A percentile compares a stretch with the other conserved stretches of the same genome.
Evolutionary conservation across 2,797 vertebrate genomes (phyloP).

Genomic region (Amblyraja radiata): DNA sequence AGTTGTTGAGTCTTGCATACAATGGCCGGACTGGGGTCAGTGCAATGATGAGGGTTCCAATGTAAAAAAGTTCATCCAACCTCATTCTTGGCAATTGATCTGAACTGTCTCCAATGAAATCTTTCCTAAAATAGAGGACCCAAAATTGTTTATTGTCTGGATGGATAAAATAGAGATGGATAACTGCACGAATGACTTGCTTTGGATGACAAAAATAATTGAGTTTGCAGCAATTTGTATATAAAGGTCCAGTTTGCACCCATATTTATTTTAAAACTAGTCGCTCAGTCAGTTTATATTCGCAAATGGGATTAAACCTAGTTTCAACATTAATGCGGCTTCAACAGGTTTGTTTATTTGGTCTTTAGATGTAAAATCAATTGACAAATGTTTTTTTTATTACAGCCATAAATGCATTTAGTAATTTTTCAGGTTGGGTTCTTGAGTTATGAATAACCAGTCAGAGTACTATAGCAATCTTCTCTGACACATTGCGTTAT

Average conservation of each 20-base stretch:
- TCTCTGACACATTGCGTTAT: neutral
- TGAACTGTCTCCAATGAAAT: too few species aligned
- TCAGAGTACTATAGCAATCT: neutral
- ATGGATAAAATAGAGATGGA: too few species aligned
- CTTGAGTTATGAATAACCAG: neutral
- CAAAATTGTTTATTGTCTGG: too few species aligned
- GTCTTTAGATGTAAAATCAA: neutral
- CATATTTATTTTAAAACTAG: neutral
- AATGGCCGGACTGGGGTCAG: too few species aligned
- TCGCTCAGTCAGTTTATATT: neutral
- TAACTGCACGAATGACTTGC: neutral
- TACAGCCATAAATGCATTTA: neutral
- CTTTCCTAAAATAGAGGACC: too few species aligned
- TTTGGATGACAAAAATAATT: neutral
- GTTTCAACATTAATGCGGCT: neutral
- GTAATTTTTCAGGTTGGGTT: neutral
- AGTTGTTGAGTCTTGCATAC: too few species aligned
- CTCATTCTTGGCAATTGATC: too few species aligned
- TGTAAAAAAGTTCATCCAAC: too few species aligned
- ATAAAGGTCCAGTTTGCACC: neutral
- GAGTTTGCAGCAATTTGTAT: neutral
- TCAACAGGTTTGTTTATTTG: neutral
- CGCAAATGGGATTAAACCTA: neutral
- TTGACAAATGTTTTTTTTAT: neutral
- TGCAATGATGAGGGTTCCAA: too few species aligned